Base-by-base conservation (phyloP, 2,888 invertebrate species). In the Phania funesta region DNA sequence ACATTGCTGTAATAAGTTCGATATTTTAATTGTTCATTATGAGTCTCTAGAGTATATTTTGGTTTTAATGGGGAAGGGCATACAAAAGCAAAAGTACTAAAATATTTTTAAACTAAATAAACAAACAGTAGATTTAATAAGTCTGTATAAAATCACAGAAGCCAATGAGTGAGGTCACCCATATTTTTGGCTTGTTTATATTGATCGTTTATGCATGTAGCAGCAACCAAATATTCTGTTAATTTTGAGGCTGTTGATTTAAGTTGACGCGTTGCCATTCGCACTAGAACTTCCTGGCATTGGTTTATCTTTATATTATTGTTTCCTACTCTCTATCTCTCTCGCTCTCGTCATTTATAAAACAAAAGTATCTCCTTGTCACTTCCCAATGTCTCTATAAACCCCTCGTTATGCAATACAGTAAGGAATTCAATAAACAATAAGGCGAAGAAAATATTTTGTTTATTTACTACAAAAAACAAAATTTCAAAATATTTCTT, bases 151-250 rank as follows among this genome's bases (percentile, higher is more conserved):
- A 74, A 82, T 77, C 78, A 82, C 82, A 82, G 78, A 58, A 78
- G 82, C 78, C 78, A 82, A 82, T 82, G 78, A 82, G 74, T 78
- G 78, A 78, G 82, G 78, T 78, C 82, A 78, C 29, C 73, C 64
- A 73, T 46, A 56, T 64, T 11, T 67, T 11, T 26, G 48, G 1
- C 1, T 22, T 13, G 8, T 18, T 16, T 50, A 11, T 18, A 64
- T 38, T 6, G 11, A 48, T 3, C 18, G 4, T 38, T 52, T 46
- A 3, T 9, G 3, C n/a, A 16, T 1, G 7, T 18, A 26, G 48
- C 48, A 22, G 5, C 0, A 13, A 13, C 13, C n/a, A 56, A 56
- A 67, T 32, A 64, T 65, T 50, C 58, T 60, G 50, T 65, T 20
- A 44, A 56, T 35, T 54, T 56, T 46, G 11, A 44, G 41, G 18